Percentiles rank a stretch among this genome's conserved stretches.
phyloP scores from a whole-genome alignment of 2,888 invertebrate species.

The Andrena trimmerana region DNA sequence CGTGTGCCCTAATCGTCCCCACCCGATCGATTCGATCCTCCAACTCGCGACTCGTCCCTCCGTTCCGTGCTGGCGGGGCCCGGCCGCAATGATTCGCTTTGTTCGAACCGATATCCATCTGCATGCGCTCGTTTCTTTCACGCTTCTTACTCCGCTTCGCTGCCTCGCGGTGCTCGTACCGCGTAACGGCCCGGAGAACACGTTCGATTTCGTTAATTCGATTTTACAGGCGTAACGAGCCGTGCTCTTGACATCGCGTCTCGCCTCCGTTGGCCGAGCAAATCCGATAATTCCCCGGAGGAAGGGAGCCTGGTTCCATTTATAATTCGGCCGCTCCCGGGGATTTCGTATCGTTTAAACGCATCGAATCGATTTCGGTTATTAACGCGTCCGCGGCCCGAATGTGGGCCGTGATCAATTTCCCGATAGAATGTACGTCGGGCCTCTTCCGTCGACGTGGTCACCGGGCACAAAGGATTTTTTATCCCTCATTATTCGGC shows the following conservation, averaged over 20 bases:
- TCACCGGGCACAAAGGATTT: conserved; percentile 31
- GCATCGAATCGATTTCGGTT: conserved; percentile 43
- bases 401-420: conserved; percentile 53
- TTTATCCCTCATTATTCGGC: conserved; percentile 40
- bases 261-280: conserved; percentile 18
- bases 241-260: conserved; percentile 26
- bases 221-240: conserved; percentile 61
- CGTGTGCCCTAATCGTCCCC: conserved; percentile 60
- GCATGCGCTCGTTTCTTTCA: background rate
- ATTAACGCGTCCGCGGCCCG: conserved; percentile 42
- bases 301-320: conserved; percentile 19
- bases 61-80: background rate
- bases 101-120: conserved; percentile 19
- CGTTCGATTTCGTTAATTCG: conserved; percentile 28
- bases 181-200: too few species aligned
- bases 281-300: conserved; percentile 43
- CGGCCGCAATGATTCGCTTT: conserved; percentile 6
- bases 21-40: conserved; percentile 57
- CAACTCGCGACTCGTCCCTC: conserved; percentile 42
- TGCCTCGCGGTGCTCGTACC: too few species aligned
- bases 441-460: background rate
- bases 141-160: background rate
- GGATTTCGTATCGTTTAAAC: conserved; percentile 34
- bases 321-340: conserved; percentile 23
- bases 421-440: conserved; percentile 27